Base-by-base conservation (phyloP, 1,140 invertebrate species). In the Agraylea sexmaculata region DNA sequence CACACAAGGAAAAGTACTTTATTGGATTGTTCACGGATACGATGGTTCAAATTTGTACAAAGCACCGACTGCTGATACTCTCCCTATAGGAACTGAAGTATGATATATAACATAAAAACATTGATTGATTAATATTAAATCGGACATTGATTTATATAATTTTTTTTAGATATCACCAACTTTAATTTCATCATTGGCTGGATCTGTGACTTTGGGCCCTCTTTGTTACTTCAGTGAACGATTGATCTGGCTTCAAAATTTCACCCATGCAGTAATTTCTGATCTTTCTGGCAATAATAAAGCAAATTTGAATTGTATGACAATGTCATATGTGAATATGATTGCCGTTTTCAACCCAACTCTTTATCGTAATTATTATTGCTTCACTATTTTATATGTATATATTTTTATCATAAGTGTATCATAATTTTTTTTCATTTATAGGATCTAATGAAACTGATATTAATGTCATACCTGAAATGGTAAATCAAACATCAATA, bases 231-330 rank as follows among this genome's bases (percentile, higher is more conserved):
- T 86, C 53, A 80, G 79, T 48, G 74, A 80, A 35, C 73, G 81
- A 7, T 58, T 91, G 8, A 69, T 89, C 22, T 90, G 85, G 85
- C 66, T 88, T 1, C 77, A 82, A 54, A 77, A 85, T 38, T 70
- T 77, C n/a, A 69, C 73, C 18, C 73, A 78, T 34, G 78, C 83
- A 0, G 74, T 85, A 1, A 77, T 89, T 11, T 80, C 80, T n/a
- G 83, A 89, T 60, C 57, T 83, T 6, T 62, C 66, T 15, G 83
- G 83, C 5, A 74, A 76, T 46, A 82, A 86, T 53, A 77, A 81
- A 3, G 85, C 86, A 1, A 63, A 75, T 5, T 69, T 91, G 3
- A 74, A 73, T 42, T 68, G 71, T 4, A 68, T 73, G 13, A 71
- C 69, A 25, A 58, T 77, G 5, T 69, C 66, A 17, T 71, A 70